Percentiles rank a stretch among this genome's conserved stretches.
phyloP scores from a whole-genome alignment of 1,140 invertebrate genomes.

The Caenorhabditis briggsae region DNA sequence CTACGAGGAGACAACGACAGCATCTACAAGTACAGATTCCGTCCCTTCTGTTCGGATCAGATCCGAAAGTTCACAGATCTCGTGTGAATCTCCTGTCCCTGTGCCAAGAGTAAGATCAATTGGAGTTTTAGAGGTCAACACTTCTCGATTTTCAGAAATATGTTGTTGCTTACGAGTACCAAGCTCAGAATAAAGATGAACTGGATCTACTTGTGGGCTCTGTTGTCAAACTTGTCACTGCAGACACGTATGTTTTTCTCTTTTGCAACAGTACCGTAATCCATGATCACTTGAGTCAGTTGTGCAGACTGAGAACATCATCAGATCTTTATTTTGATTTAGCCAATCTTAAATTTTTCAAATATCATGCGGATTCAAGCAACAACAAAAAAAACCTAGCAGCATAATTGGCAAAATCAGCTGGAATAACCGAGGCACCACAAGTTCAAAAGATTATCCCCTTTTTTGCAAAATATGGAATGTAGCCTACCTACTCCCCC shows the following conservation, averaged over 20 bases:
- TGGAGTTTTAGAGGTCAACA: neutral
- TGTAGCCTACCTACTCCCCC: neutral
- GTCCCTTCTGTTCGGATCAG: constrained; percentile 5
- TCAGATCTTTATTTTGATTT: neutral
- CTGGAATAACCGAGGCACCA: neutral
- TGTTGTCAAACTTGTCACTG: neutral
- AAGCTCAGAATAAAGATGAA: constrained; percentile 16
- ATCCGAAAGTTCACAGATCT: constrained; percentile 35
- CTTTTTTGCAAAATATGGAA: neutral
- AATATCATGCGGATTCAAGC: neutral
- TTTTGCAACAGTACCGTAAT: neutral
- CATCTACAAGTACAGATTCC: constrained; percentile 46
- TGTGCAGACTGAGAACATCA: too few relatives aligned
- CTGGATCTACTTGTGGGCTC: constrained; percentile 7
- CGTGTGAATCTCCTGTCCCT: neutral
- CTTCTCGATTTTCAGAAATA: neutral
- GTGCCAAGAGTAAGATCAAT: neutral
- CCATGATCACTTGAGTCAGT: neutral
- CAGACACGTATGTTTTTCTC: constrained; percentile 9
- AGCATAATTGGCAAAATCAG: constrained; percentile 43
- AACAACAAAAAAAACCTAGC: neutral
- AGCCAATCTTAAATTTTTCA: constrained; percentile 16
- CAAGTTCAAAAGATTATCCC: neutral
- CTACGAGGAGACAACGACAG: constrained; percentile 40
- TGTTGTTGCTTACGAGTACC: constrained; percentile 5